Conservation (phyloP, 2,797 vertebrate species). For the Knipowitschia caucasica region DNA sequence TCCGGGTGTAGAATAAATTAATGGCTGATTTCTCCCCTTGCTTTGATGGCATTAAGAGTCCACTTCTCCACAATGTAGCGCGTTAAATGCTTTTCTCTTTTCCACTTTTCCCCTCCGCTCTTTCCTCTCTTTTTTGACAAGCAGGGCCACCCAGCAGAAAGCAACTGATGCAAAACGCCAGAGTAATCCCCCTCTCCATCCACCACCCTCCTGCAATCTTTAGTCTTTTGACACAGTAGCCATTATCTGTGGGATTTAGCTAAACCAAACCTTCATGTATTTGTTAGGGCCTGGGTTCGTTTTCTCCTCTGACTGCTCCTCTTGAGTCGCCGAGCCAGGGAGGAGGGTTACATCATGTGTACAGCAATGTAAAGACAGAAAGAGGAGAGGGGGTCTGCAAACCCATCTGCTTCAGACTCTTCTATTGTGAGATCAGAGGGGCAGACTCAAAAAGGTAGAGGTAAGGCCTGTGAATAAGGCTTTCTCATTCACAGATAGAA, state of each 20-base stretch:
- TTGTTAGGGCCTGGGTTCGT: constrained; percentile 87
- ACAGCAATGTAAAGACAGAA: constrained; percentile 19
- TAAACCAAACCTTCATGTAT: constrained; percentile 93
- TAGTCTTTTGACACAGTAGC: constrained; percentile 95
- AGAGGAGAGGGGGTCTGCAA: constrained; percentile 21
- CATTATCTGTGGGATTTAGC: constrained; percentile 98
- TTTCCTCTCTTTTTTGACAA: constrained; percentile 85
- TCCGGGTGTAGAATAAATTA: constrained; percentile 89
- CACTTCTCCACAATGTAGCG: constrained; percentile 90
- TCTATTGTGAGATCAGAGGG: constrained; percentile 6
- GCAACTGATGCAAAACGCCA: constrained; percentile 98
- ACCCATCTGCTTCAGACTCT: constrained; percentile 23
- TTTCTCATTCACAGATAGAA: background rate
- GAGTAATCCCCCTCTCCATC: constrained; percentile 92
- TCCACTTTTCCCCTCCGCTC: constrained; percentile 48
- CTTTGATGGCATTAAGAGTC: constrained; percentile 99
- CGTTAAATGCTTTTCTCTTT: constrained; percentile 85
- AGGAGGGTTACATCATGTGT: constrained; percentile 39
- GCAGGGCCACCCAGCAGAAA: constrained; percentile 98
- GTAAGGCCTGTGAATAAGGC: too few species aligned
- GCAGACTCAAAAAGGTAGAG: constrained; percentile 3
- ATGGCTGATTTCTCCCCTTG: constrained; percentile 89
- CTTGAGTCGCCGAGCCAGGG: constrained; percentile 56
- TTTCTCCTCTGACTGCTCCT: constrained; percentile 78
- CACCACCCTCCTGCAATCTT: constrained; percentile 93